Conservation (phyloP, 2,888 invertebrate species). For the Ornithoptera priamus region DNA sequence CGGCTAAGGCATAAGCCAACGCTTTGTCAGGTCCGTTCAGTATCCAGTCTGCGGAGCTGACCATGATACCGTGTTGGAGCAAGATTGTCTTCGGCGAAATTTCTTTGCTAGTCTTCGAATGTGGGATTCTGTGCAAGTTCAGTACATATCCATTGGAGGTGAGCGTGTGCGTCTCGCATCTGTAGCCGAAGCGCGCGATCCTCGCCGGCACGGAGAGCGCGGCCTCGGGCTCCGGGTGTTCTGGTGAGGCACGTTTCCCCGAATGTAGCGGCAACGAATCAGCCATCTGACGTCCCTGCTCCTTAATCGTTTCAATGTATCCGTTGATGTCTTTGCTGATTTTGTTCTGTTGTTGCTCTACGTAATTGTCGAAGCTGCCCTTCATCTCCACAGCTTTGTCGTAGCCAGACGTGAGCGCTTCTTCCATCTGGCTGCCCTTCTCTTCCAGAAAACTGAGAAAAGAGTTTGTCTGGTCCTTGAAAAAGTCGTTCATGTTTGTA, state of each 20-base stretch:
- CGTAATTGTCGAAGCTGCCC: conserved; percentile 51
- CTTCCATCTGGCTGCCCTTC: conserved; percentile 41
- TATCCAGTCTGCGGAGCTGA: conserved; percentile 89
- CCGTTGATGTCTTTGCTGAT: conserved; percentile 51
- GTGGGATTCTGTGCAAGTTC: conserved; percentile 88
- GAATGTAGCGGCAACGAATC: conserved; percentile 53
- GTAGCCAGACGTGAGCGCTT: conserved; percentile 42
- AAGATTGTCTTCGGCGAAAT: conserved; percentile 72
- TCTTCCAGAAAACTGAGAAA: conserved; percentile 48
- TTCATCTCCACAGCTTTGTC: conserved; percentile 47
- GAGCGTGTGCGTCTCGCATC: conserved; percentile 85
- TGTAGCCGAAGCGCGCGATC: conserved; percentile 81
- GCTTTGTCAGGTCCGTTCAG: conserved; percentile 83
- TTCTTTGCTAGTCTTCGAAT: conserved; percentile 49
- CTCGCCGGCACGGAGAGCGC: conserved; percentile 61
- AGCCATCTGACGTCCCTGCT: conserved; percentile 47
- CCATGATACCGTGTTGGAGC: conserved; percentile 90
- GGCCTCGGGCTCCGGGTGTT: conserved; percentile 56
- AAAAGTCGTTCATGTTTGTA: conserved; percentile 11
- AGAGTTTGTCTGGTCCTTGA: conserved; percentile 36
- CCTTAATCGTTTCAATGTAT: conserved; percentile 53
- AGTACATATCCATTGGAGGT: conserved; percentile 91
- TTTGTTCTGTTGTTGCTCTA: conserved; percentile 54
- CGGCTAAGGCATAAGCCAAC: conserved; percentile 83
- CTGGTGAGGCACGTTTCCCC: conserved; percentile 41